Evolutionary conservation across 2,113 vertebrate genomes (phyloP).

Genomic region (Centropristis striata): DNA sequence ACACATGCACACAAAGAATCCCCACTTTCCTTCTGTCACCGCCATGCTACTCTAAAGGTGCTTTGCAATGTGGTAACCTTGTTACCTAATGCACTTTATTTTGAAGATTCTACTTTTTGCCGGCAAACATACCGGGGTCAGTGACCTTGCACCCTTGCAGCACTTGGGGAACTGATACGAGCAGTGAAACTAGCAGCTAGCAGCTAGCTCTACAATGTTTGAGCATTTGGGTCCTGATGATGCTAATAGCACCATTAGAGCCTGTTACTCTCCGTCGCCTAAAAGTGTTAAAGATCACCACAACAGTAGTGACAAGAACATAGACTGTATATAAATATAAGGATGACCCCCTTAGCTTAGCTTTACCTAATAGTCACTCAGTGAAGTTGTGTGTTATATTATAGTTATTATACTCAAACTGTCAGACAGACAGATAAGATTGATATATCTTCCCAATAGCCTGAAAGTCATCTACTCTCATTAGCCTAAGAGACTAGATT

Average conservation of each 20-base stretch:
- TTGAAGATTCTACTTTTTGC: not conserved
- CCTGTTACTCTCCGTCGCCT: not conserved
- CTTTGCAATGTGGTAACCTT: not conserved
- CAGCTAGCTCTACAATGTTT: not conserved
- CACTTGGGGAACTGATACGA: not conserved
- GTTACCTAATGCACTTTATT: not conserved
- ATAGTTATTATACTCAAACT: not conserved
- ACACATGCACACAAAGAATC: slow-evolving; percentile 30
- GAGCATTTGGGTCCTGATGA: not conserved
- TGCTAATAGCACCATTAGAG: not conserved
- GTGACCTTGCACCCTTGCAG: not conserved
- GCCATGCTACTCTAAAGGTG: not conserved
- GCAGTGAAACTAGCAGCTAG: not conserved
- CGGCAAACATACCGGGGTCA: not conserved
- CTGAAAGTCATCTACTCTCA: not conserved
- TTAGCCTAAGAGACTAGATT: not conserved
- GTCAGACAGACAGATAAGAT: not conserved
- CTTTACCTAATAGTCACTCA: not conserved
- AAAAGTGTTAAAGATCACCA: not conserved
- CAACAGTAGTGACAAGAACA: not conserved
- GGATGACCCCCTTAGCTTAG: not conserved
- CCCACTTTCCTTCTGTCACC: slow-evolving; percentile 53
- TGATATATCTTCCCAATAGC: not conserved
- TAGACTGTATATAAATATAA: no score
- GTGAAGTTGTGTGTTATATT: not conserved